Evolutionary conservation across 2,888 invertebrate genomes (phyloP).

Genomic region (Theretra japonica): DNA sequence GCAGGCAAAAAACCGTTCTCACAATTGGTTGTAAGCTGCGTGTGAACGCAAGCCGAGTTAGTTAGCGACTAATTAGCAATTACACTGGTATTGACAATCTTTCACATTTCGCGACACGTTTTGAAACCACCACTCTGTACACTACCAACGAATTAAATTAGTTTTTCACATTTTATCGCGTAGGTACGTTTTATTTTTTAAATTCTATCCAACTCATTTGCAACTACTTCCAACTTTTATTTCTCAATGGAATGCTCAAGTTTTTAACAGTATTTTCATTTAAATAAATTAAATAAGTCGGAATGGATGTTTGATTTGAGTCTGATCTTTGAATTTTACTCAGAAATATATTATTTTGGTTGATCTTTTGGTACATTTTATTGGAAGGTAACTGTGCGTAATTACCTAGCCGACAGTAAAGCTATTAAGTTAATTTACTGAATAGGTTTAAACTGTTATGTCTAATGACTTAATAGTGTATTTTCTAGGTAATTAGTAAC

Average conservation of each 20-base stretch:
- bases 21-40: slow-evolving; percentile 1
- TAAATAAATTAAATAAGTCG: background rate
- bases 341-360: too few species aligned
- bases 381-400: too few species aligned
- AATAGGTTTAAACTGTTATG: too few species aligned
- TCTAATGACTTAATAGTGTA: too few species aligned
- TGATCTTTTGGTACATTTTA: too few species aligned
- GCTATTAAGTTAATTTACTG: too few species aligned
- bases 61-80: slow-evolving; percentile 2
- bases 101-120: background rate
- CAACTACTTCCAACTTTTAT: slow-evolving; percentile 1
- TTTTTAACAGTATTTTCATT: background rate
- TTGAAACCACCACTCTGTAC: background rate
- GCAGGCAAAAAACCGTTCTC: background rate
- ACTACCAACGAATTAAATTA: background rate
- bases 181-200: background rate
- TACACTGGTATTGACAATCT: slow-evolving; percentile 6
- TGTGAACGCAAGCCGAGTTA: background rate
- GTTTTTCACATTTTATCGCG: background rate
- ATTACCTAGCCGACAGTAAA: too few species aligned
- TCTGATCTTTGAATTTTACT: background rate
- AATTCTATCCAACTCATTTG: background rate
- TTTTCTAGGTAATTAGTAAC: too few species aligned
- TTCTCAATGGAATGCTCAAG: background rate
- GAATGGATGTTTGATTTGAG: background rate